Conservation (phyloP, 2,113 vertebrate genomes). For the Chaetodon trifascialis region DNA sequence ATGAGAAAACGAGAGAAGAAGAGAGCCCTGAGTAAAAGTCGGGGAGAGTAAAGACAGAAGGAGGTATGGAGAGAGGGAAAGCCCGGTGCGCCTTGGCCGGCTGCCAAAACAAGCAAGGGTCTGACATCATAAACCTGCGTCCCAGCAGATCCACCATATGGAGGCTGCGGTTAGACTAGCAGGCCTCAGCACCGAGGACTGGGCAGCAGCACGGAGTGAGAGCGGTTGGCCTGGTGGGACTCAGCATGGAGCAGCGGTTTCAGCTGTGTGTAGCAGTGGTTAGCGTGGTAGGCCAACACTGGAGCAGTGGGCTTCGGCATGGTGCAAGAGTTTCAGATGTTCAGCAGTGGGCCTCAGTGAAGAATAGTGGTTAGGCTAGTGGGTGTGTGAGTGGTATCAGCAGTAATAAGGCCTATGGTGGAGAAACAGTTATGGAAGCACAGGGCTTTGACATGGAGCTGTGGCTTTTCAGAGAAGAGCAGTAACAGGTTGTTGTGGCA, state of each 20-base stretch:
- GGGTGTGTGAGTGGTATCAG: conserved; percentile 66
- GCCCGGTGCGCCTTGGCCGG: conserved; percentile 77
- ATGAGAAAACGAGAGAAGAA: conserved; percentile 75
- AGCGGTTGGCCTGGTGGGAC: conserved; percentile 71
- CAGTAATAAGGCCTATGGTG: conserved; percentile 44
- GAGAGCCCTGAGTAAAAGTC: conserved; percentile 62
- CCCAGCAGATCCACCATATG: conserved; percentile 81
- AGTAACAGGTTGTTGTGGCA: conserved; percentile 71
- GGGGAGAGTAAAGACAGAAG: conserved; percentile 71
- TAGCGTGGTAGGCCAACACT: conserved; percentile 75
- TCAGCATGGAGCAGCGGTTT: conserved; percentile 73
- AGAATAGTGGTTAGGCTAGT: conserved; percentile 63
- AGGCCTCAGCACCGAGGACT: conserved; percentile 62
- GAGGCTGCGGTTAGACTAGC: conserved; percentile 76
- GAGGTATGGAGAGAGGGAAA: conserved; percentile 77
- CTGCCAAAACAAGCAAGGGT: conserved; percentile 83
- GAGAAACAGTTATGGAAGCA: conserved; percentile 47
- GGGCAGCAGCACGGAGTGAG: conserved; percentile 68
- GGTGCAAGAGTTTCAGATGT: conserved; percentile 68
- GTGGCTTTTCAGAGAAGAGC: conserved; percentile 55
- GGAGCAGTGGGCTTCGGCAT: conserved; percentile 66
- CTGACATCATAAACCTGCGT: conserved; percentile 88
- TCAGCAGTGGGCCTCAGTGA: conserved; percentile 59
- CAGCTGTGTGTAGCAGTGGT: conserved; percentile 78
- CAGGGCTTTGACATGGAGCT: conserved; percentile 57